Percentiles rank a stretch among this genome's conserved stretches.
phyloP scores from a whole-genome alignment of 2,888 invertebrate species.

The Mystacides longicornis region DNA sequence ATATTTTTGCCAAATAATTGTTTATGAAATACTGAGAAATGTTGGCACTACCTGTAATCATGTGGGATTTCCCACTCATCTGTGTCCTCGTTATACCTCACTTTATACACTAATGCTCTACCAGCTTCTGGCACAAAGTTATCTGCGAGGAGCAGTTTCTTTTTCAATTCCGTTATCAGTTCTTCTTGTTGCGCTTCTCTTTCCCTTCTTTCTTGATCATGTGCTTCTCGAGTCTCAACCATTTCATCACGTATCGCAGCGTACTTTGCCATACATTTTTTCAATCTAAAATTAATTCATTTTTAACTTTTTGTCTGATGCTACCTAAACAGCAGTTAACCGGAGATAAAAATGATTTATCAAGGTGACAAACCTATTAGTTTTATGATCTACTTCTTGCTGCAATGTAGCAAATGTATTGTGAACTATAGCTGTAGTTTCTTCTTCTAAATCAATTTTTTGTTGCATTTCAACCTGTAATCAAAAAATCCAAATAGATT shows the following conservation, averaged over 20 bases:
- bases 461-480: constrained; percentile 83
- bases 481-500: constrained; percentile 10
- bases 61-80: constrained; percentile 37
- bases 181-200: constrained; percentile 88
- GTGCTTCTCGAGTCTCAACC: constrained; percentile 62
- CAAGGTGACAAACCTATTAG: constrained; percentile 49
- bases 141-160: constrained; percentile 81
- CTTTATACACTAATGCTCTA: constrained; percentile 33
- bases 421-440: constrained; percentile 82
- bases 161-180: constrained; percentile 81
- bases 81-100: constrained; percentile 37
- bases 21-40: not conserved
- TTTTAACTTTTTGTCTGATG: too few species aligned
- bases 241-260: constrained; percentile 50
- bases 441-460: constrained; percentile 87
- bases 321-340: too few species aligned
- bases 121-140: constrained; percentile 72
- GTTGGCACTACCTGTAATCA: constrained; percentile 28
- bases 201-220: constrained; percentile 86
- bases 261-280: constrained; percentile 82
- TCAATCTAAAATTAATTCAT: constrained; percentile 53
- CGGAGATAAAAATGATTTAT: not conserved
- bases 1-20: too few species aligned
- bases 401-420: constrained; percentile 88
- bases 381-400: constrained; percentile 95